Evolutionary conservation across 2,797 vertebrate species (phyloP).

Genomic region (Oophaga sylvatica): DNA sequence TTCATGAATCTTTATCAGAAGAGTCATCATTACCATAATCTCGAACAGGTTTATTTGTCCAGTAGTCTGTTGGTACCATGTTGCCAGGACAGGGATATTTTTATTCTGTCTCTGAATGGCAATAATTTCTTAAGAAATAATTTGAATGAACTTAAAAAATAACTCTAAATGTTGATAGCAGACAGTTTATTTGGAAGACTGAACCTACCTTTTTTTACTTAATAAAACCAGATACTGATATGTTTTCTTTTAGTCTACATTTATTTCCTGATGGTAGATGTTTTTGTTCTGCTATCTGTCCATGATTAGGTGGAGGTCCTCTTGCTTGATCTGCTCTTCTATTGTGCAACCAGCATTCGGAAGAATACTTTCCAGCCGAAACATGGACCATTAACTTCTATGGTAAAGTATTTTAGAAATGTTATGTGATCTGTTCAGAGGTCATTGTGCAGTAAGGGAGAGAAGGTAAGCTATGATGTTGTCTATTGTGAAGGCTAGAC

Average conservation of each 20-base stretch:
- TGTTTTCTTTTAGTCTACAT: neutral
- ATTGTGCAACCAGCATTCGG: no score
- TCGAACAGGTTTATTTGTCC: neutral
- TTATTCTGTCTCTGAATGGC: neutral
- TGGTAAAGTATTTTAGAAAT: no score
- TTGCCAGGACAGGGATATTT: neutral
- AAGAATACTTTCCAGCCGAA: neutral
- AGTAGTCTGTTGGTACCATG: neutral
- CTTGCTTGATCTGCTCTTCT: neutral
- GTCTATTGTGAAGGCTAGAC: no score
- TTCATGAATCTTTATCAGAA: constrained; percentile 9
- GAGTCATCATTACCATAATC: neutral
- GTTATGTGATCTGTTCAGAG: no score
- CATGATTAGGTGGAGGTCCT: neutral
- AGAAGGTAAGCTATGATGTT: no score
- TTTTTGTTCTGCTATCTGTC: neutral
- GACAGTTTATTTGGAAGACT: no score
- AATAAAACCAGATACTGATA: neutral
- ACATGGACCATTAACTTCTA: neutral
- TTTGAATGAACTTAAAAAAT: neutral
- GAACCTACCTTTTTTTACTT: no score
- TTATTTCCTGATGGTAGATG: neutral
- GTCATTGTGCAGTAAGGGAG: no score
- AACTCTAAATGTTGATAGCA: neutral
- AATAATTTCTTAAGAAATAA: neutral